Evolutionary conservation across 2,888 invertebrate genomes (phyloP).

Genomic region (Hirtodrosophila trivittata): DNA sequence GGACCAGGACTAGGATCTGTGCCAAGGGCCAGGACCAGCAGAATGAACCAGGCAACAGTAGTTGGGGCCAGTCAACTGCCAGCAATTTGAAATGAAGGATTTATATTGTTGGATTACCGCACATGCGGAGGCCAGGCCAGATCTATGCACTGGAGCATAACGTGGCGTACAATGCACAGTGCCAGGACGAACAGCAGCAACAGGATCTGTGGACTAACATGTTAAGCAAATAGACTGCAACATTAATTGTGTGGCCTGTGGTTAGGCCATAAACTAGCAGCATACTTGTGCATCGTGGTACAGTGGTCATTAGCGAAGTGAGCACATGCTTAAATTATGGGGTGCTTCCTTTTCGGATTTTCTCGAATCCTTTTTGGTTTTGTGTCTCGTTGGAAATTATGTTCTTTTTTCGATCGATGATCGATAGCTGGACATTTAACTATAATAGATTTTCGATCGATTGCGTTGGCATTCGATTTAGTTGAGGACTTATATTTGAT

Average conservation of each 20-base stretch:
- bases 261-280: slow-evolving; percentile 29
- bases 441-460: too few species aligned
- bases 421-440: too few species aligned
- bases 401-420: too few species aligned
- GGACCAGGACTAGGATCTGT: not conserved
- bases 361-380: too few species aligned
- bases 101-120: slow-evolving; percentile 75
- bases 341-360: too few species aligned
- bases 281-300: slow-evolving; percentile 22
- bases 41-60: too few species aligned
- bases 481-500: too few species aligned
- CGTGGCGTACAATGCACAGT: slow-evolving; percentile 36
- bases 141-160: slow-evolving; percentile 58
- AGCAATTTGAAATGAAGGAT: slow-evolving; percentile 63
- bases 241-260: slow-evolving; percentile 79
- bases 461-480: too few species aligned
- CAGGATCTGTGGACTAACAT: slow-evolving; percentile 51
- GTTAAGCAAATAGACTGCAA: slow-evolving; percentile 81
- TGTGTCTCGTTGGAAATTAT: too few species aligned
- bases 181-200: slow-evolving; percentile 15
- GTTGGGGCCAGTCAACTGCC: slow-evolving; percentile 17
- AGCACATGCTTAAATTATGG: not conserved
- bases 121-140: slow-evolving; percentile 50
- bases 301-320: slow-evolving; percentile 10
- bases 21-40: not conserved